Evolutionary conservation across 1,140 invertebrate genomes (phyloP), one percentile per base, ranked within the genome.

Genomic region (Caerostris extrusa): DNA sequence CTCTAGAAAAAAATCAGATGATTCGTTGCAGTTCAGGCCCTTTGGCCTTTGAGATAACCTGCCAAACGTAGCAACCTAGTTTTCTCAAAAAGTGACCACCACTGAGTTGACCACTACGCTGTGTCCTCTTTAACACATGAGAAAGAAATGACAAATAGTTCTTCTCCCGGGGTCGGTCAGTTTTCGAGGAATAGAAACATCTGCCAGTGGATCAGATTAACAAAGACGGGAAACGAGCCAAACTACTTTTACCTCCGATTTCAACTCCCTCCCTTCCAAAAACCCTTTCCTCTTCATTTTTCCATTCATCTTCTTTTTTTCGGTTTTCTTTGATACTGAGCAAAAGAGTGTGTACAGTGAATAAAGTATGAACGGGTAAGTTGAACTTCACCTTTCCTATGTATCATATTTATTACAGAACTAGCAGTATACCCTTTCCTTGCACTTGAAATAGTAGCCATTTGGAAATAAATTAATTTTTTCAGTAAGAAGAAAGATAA

Each of bases 121-220:
- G n/a, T 81, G 89, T 90, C 89, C 71, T 90, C 89, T 81, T 90
- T 81, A 60, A 57, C 56, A 34, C 71, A 60, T 81, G 19, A 77
- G 61, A 67, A 90, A 90, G 90, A 85, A 92, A 92, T 92, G 90
- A 92, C 81, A 67, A 92, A 92, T 92, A 85, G 77, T 34, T 67
- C 14, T 92, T 64, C 67, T 67, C 90, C 82, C 50, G 50, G 60
- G 14, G 50, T 53, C 61, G 90, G 60, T 67, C 77, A 92, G 57
- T 92, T 92, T 83, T 85, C 34, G 58, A 34, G 90, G 50, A 92
- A 92, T 61, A 92, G 58, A 90, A 92, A 92, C 77, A 92, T 92
- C 90, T 92, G 90, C 81, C 82, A 53, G 56, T 67, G 61, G 90
- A 67, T 92, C 50, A 67, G 81, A 92, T 92, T 85, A 92, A 92